phyloP scores from a whole-genome alignment of 2,113 vertebrate genomes.

The Pleuronectes platessa region DNA sequence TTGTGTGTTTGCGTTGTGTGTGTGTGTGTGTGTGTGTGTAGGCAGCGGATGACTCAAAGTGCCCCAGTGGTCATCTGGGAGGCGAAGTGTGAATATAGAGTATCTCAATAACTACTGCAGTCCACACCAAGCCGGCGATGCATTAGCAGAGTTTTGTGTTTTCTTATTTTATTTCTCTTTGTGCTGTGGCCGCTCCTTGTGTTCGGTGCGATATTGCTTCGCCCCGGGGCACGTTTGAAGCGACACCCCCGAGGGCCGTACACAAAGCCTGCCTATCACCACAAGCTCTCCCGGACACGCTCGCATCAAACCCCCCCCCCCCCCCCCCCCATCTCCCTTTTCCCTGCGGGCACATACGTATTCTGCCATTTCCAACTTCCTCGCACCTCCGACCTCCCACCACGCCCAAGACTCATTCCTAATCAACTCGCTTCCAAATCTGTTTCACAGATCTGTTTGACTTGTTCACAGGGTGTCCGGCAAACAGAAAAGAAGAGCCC shows the following conservation, averaged over 20 bases:
- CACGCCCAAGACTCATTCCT: slow-evolving; percentile 40
- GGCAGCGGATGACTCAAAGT: slow-evolving; percentile 8
- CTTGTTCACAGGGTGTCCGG: slow-evolving; percentile 38
- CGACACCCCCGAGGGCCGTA: slow-evolving; percentile 29
- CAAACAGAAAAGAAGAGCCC: slow-evolving; percentile 46
- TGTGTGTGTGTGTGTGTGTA: neutral
- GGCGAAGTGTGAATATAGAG: slow-evolving; percentile 63
- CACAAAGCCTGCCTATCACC: slow-evolving; percentile 39
- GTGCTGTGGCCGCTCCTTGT: slow-evolving; percentile 39
- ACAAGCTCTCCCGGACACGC: slow-evolving; percentile 14
- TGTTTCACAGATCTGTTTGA: slow-evolving; percentile 54
- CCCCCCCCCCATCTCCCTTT: neutral
- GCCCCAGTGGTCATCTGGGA: slow-evolving; percentile 65
- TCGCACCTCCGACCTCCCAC: slow-evolving; percentile 47
- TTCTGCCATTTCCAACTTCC: slow-evolving; percentile 19
- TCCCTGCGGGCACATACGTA: slow-evolving; percentile 2
- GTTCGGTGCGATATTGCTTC: slow-evolving; percentile 62
- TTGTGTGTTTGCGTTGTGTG: neutral
- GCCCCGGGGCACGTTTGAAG: slow-evolving; percentile 58
- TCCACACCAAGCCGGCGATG: slow-evolving; percentile 29
- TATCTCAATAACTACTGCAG: slow-evolving; percentile 64
- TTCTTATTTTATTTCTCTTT: slow-evolving; percentile 51
- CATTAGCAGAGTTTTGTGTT: slow-evolving; percentile 38
- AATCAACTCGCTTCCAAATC: slow-evolving; percentile 49
- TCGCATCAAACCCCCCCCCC: slow-evolving; percentile 44